Base-by-base conservation (phyloP, 1,140 invertebrate species). In the Propsilocerus akamusi region DNA sequence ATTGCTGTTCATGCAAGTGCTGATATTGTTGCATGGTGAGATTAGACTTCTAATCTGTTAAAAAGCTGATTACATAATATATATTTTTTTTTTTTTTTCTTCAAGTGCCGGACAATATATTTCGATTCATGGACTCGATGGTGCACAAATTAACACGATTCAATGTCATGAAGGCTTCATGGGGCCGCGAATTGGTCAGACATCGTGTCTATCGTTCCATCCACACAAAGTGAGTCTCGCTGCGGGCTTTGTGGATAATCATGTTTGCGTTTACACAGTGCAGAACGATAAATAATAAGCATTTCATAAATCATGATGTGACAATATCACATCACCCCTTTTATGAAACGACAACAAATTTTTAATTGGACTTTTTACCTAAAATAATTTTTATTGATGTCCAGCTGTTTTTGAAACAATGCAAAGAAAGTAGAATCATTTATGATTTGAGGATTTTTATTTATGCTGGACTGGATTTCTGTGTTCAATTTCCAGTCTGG, bases 131-230 rank as follows among this genome's bases (percentile, higher is more conserved):
- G 81, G 80, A 58, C 74, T 80, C 51, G 72, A 74, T 32, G 86
- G 86, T 14, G 67, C 70, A 4, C 63, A 68, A 24, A 72, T 86
- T 52, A 84, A 81, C 60, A 76, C 77, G 2, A 82, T 93, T 57
- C 84, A 86, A 61, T 82, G 83, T 58, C 84, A 92, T 59, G 89
- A 95, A 60, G 88, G 89, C 41, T 93, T 95, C 63, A 90, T 92
- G 75, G 83, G 83, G 26, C 78, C 87, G 53, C 74, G 86, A 55
- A 86, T 89, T 52, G 84, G 83, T 14, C 80, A 86, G 25, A 82
- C 92, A 49, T 83, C 77, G 53, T 91, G 85, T 63, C 65, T 95
- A 53, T 78, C 79, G 49, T 95, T 93, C 69, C 90, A 95, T 68
- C 83, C 87, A 17, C 75, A 86, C 58, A 80, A 61, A 58, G 71